Percentiles rank a stretch among this genome's conserved stretches.
phyloP scores from a whole-genome alignment of 2,888 invertebrate species.

The Cyclophora punctaria region DNA sequence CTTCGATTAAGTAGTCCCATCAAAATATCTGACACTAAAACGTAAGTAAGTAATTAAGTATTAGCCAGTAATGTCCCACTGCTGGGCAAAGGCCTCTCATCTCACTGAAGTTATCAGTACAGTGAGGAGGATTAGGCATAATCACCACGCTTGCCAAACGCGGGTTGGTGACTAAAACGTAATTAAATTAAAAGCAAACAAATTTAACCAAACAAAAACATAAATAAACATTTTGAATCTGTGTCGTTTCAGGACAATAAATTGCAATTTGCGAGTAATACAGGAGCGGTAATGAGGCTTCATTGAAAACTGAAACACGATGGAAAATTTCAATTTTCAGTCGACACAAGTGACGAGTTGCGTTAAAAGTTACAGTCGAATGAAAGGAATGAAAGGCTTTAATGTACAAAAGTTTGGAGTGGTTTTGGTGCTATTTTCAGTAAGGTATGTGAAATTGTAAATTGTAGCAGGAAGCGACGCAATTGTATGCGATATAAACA shows the following conservation, averaged over 20 bases:
- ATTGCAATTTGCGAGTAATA: constrained; percentile 11
- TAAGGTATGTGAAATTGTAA: no score
- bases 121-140: no score
- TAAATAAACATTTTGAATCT: constrained; percentile 21
- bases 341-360: constrained; percentile 2
- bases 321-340: constrained; percentile 8
- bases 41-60: background rate
- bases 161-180: background rate
- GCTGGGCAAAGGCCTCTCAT: no score
- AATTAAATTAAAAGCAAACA: background rate
- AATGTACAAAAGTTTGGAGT: no score
- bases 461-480: no score
- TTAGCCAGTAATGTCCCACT: no score
- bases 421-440: no score
- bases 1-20: background rate
- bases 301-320: constrained; percentile 5
- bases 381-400: no score
- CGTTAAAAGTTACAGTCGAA: background rate
- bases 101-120: no score
- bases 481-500: no score
- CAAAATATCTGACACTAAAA: background rate
- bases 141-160: no score
- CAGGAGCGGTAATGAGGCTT: constrained; percentile 9
- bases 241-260: constrained; percentile 14
- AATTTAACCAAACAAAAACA: background rate